These are phyloP conservation scores for Empidonax alnorum DNA, from an alignment of 2,113 vertebrate species.

Conservation along the genomic window DNA sequence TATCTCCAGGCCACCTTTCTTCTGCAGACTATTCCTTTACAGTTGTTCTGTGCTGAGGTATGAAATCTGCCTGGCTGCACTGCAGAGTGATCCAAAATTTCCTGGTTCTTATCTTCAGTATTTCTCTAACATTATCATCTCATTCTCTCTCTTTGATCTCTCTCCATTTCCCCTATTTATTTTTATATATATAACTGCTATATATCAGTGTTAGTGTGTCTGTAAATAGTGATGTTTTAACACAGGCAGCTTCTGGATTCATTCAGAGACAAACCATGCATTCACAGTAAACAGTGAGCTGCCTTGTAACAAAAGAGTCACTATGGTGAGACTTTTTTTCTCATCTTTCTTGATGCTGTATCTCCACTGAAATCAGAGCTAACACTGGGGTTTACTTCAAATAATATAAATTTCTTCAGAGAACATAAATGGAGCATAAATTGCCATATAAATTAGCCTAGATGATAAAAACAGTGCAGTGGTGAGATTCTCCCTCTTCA, in stretches of 20 bases:
- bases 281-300: not conserved
- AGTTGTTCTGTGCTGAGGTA: not conserved
- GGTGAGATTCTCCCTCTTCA: not conserved
- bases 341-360: not conserved
- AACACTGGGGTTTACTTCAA: not conserved
- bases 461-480: not conserved
- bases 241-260: not conserved
- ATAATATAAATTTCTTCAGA: not conserved
- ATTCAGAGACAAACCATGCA: not conserved
- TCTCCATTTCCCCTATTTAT: not conserved
- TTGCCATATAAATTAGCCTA: not conserved
- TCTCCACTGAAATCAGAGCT: not conserved
- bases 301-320: not conserved
- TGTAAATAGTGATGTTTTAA: not conserved
- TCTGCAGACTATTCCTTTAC: not conserved
- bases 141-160: not conserved
- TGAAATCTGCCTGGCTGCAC: not conserved
- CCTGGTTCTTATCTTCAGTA: not conserved
- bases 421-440: not conserved
- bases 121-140: not conserved
- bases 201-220: not conserved
- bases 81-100: not conserved
- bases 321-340: not conserved
- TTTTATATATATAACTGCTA: not conserved
- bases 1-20: not conserved